Conservation (phyloP, 64 coral and sea anemone genomes). For the Montipora cactus region DNA sequence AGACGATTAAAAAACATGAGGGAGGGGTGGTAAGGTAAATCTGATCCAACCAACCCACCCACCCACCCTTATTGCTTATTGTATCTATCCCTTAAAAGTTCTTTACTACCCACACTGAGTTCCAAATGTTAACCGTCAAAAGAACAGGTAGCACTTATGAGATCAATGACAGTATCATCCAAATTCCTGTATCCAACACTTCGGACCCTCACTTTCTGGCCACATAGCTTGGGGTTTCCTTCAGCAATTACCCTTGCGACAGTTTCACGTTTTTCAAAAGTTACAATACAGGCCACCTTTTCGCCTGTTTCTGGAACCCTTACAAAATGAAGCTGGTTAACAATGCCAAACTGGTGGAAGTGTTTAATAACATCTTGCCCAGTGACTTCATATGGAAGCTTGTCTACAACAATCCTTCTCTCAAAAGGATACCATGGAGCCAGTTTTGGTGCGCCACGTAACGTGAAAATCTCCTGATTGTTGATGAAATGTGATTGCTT, state of each 20-base stretch:
- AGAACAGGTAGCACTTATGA: not conserved
- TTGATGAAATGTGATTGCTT: constrained; percentile 2
- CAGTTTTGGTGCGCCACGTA: not conserved
- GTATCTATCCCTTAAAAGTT: no score
- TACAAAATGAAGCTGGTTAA: not conserved
- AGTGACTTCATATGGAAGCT: not conserved
- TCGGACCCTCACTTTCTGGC: not conserved
- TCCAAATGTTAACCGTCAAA: no score
- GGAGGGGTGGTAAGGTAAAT: no score
- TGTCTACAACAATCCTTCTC: not conserved
- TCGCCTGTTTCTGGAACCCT: not conserved
- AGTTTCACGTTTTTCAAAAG: not conserved
- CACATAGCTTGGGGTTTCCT: not conserved
- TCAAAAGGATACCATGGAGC: not conserved
- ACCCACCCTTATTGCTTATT: no score
- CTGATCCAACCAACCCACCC: no score
- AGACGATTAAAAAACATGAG: no score
- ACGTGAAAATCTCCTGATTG: not conserved
- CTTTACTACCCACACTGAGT: no score
- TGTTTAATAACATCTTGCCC: not conserved
- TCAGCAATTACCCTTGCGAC: not conserved
- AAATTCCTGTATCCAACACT: not conserved
- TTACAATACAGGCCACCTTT: not conserved
- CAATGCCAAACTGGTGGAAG: not conserved
- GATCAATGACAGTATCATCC: not conserved